These are phyloP conservation scores for Epizoanthus fatuus DNA, from an alignment of 92 coral and sea anemone genomes.

Conservation along the genomic window DNA sequence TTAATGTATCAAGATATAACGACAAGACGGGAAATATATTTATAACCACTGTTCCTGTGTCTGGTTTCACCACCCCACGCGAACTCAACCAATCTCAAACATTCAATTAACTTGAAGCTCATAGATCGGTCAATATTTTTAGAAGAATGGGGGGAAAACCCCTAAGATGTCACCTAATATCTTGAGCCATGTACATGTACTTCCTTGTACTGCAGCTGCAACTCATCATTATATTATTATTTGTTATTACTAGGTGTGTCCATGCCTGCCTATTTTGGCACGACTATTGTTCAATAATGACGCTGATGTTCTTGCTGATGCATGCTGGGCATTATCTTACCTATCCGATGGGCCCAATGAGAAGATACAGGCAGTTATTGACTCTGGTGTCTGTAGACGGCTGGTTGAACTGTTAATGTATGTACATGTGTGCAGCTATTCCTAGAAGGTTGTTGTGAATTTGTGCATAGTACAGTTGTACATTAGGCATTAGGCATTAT, in stretches of 20 bases:
- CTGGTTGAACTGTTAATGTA: slow-evolving; percentile 95
- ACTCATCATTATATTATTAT: background rate
- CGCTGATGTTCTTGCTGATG: slow-evolving; percentile 93
- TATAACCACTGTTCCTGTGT: no score
- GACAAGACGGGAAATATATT: no score
- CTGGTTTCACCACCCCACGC: no score
- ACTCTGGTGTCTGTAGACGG: slow-evolving; percentile 99
- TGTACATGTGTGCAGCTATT: slow-evolving; percentile 18
- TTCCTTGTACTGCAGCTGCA: background rate
- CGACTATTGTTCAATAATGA: slow-evolving; percentile 91
- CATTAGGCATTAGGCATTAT: background rate
- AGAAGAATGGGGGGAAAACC: no score
- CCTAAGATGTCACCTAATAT: no score
- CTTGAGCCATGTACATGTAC: no score
- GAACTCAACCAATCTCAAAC: no score
- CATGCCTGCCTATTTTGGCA: slow-evolving; percentile 91
- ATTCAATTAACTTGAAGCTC: no score
- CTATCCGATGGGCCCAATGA: slow-evolving; percentile 99
- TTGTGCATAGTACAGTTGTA: background rate
- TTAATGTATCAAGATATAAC: no score
- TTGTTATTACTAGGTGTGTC: slow-evolving; percentile 85
- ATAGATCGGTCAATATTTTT: no score
- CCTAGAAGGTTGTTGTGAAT: background rate
- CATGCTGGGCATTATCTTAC: slow-evolving; percentile 98
- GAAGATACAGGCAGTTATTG: slow-evolving; percentile 99